phyloP scores from a whole-genome alignment of 2,797 vertebrate species.

The Tokudaia tokunoshimensis region DNA sequence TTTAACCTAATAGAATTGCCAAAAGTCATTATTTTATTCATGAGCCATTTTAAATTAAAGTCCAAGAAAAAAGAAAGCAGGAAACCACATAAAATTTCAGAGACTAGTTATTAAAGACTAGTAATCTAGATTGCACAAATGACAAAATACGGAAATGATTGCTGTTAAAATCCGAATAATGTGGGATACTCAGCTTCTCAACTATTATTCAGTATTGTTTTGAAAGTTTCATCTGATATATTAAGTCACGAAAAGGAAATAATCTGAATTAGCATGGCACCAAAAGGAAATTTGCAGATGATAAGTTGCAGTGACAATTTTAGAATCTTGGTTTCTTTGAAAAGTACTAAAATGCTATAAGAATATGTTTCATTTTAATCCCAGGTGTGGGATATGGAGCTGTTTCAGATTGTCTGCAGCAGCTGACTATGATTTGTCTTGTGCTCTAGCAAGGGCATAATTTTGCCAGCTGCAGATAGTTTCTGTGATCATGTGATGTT shows the following conservation, averaged over 20 bases:
- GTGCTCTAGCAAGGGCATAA: neutral
- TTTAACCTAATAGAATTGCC: neutral
- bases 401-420: neutral
- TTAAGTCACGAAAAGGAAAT: neutral
- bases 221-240: neutral
- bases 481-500: neutral
- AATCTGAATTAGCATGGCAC: conserved; percentile 20
- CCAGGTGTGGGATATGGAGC: neutral
- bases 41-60: neutral
- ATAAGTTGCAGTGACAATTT: neutral
- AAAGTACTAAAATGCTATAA: neutral
- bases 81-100: neutral
- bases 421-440: neutral
- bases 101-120: conserved; percentile 1
- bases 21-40: neutral
- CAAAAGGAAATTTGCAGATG: neutral
- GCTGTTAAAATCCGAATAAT: neutral
- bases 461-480: neutral
- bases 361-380: neutral
- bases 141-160: neutral
- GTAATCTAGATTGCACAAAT: neutral
- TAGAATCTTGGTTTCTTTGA: neutral
- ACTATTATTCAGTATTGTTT: neutral
- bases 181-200: neutral
- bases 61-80: neutral